Percentiles rank a stretch among this genome's conserved stretches.
These are phyloP conservation scores for Deroplatys truncata DNA, from an alignment of 2,888 invertebrate species.

Conservation along the genomic window DNA sequence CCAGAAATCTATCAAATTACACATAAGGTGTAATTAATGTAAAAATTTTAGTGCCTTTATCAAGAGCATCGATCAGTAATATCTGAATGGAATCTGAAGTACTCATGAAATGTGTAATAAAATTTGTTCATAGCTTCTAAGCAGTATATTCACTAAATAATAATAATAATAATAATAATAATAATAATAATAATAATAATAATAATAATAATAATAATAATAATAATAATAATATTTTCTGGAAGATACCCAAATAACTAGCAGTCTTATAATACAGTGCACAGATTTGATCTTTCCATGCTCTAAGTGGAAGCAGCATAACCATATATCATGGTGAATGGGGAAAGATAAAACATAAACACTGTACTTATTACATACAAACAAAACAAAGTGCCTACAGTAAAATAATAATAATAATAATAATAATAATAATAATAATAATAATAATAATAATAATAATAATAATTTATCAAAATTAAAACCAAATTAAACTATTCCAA, in stretches of 20 bases:
- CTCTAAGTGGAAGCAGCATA: too few relatives aligned
- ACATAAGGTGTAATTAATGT: neutral
- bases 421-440: too few relatives aligned
- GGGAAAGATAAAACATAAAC: too few relatives aligned
- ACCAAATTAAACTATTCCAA: neutral
- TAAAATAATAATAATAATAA: too few relatives aligned
- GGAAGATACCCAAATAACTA: neutral
- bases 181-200: too few relatives aligned
- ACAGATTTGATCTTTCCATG: neutral
- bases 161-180: neutral
- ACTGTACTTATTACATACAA: too few relatives aligned
- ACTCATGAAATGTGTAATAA: neutral
- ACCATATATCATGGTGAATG: too few relatives aligned
- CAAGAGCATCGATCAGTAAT: neutral
- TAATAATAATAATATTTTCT: neutral
- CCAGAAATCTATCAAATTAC: neutral
- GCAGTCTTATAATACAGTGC: neutral
- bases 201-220: too few relatives aligned
- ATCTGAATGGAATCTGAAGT: neutral
- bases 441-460: too few relatives aligned
- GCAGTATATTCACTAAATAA: neutral
- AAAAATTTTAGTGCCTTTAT: too few relatives aligned
- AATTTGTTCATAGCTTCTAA: neutral
- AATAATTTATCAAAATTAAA: neutral
- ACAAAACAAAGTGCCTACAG: too few relatives aligned